Conservation (phyloP, 2,113 vertebrate species). For the Scophthalmus maximus region DNA sequence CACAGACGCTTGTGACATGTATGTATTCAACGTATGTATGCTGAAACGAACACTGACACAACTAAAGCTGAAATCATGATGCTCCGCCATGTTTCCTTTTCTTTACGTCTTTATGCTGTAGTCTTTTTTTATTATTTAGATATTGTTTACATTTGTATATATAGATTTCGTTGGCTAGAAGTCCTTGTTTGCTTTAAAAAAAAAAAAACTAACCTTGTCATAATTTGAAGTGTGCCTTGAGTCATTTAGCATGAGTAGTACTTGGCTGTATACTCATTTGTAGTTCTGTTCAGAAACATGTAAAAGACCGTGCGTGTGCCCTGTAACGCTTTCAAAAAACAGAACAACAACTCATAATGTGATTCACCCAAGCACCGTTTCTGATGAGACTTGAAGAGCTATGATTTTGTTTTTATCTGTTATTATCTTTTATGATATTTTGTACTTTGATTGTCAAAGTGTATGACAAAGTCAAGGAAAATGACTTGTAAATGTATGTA, state of each 20-base stretch:
- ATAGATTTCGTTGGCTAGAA: slow-evolving; percentile 26
- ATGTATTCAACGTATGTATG: slow-evolving; percentile 36
- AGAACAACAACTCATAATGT: slow-evolving; percentile 5
- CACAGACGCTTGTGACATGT: neutral
- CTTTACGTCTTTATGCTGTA: slow-evolving; percentile 9
- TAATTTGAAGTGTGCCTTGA: slow-evolving; percentile 68
- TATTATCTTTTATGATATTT: slow-evolving; percentile 4
- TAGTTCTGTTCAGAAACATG: slow-evolving; percentile 30
- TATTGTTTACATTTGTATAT: slow-evolving; percentile 58
- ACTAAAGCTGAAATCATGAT: slow-evolving; percentile 11
- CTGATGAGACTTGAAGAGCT: slow-evolving; percentile 34
- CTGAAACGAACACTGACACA: slow-evolving; percentile 34
- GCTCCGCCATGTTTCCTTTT: slow-evolving; percentile 16
- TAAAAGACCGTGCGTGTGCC: slow-evolving; percentile 16
- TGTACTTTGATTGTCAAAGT: slow-evolving; percentile 57
- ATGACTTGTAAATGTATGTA: slow-evolving; percentile 71
- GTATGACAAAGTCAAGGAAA: slow-evolving; percentile 22
- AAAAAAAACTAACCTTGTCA: slow-evolving; percentile 3
- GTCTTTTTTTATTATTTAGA: slow-evolving; percentile 25
- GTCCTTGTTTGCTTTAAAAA: slow-evolving; percentile 4
- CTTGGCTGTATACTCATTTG: slow-evolving; percentile 13
- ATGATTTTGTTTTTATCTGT: neutral
- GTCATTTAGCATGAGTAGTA: slow-evolving; percentile 20
- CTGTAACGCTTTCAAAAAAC: neutral
- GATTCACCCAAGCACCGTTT: slow-evolving; percentile 6